phyloP scores from a whole-genome alignment of 2,113 vertebrate species.

The Eulemur macaco region DNA sequence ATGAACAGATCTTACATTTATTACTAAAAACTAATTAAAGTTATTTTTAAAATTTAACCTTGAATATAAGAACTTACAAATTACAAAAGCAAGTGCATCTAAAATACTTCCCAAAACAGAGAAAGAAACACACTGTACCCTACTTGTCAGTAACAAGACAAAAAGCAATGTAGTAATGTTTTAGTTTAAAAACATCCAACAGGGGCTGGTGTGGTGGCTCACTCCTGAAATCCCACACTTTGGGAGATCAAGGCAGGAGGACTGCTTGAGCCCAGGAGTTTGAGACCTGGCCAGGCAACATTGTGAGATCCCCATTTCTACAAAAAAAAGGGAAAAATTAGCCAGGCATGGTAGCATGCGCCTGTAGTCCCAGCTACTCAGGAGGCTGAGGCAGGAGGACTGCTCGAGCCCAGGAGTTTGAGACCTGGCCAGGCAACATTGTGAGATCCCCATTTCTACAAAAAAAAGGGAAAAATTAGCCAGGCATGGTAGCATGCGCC shows the following conservation, averaged over 20 bases:
- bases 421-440: no score
- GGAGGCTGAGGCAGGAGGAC: no score
- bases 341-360: no score
- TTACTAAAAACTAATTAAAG: slow-evolving; percentile 45
- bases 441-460: no score
- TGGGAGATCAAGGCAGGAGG: background rate
- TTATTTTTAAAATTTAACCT: background rate
- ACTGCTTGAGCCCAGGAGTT: background rate
- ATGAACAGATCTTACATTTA: slow-evolving; percentile 8
- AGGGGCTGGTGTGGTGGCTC: background rate
- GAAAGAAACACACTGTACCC: background rate
- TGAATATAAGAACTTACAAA: slow-evolving; percentile 25
- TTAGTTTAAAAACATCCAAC: background rate
- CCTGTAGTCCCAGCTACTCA: no score
- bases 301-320: background rate
- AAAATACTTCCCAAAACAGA: slow-evolving; percentile 11
- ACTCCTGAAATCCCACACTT: background rate
- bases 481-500: no score
- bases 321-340: background rate
- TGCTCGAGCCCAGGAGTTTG: no score
- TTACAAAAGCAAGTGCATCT: slow-evolving; percentile 14
- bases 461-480: background rate
- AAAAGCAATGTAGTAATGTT: background rate
- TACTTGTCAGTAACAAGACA: background rate
- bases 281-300: background rate